Conservation (phyloP, 2,797 vertebrate genomes). For the Vipera ursinii region DNA sequence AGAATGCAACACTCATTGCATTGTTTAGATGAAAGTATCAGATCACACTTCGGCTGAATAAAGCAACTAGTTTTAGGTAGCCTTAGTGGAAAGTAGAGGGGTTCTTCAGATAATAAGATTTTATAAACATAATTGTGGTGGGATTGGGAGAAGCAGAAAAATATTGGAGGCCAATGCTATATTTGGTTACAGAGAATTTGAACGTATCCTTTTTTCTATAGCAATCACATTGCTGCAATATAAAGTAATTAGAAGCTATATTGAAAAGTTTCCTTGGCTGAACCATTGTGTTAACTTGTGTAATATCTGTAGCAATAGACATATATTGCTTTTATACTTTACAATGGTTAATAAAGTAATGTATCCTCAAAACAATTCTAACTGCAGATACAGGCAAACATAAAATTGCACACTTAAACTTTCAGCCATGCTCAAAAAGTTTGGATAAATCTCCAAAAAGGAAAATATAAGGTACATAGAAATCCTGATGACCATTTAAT, state of each 20-base stretch:
- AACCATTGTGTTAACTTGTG: neutral
- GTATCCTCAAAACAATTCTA: neutral
- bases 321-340: conserved; percentile 11
- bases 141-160: neutral
- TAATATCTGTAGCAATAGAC: neutral
- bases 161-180: neutral
- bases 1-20: neutral
- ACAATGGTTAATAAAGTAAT: neutral
- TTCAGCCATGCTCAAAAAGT: neutral
- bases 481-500: neutral
- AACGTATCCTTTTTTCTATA: conserved; percentile 24
- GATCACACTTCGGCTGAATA: neutral
- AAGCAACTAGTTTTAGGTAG: neutral
- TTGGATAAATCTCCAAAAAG: neutral
- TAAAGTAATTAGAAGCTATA: neutral
- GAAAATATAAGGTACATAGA: neutral
- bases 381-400: neutral
- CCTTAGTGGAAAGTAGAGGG: neutral
- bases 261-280: conserved; percentile 3
- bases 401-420: neutral
- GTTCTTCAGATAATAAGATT: neutral
- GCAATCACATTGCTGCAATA: neutral
- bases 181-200: conserved; percentile 23
- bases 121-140: neutral
- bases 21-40: neutral